Evolutionary conservation across 1,140 invertebrate genomes (phyloP), one percentile per base, ranked within the genome.

Genomic region (Monochamus saltuarius): DNA sequence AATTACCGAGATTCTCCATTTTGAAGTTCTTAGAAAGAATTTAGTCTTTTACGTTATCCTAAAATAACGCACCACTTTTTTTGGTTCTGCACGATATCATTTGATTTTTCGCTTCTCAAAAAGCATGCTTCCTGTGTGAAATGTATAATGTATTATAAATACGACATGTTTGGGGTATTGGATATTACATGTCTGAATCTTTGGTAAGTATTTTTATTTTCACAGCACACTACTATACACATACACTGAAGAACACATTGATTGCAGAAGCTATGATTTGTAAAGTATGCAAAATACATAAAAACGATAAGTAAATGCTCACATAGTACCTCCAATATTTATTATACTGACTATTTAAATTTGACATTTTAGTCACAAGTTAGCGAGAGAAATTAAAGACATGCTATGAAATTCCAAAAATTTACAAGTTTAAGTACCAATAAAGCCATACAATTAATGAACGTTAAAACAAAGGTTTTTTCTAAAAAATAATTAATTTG

Each of bases 131-230:
- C 34, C 34, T 51, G 22, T 51, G 14, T 22, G 17, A 35, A 14
- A 35, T 35, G 10, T 14, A 56, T 36, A 36, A 7, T 56, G n/a
- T 22, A 47, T 49, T 29, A 29, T 29, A 29, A 59, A 51, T 49
- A 55, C 55, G 59, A 62, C 59, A 68, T 62, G 58, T 53, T 47
- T 69, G 67, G 67, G 67, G 67, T 69, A 69, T 69, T 69, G 67
- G 67, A 63, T 56, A 36, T 45, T 54, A 65, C 59, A 67, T 69
- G 67, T 69, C 67, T 49, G 59, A 54, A 56, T 13, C 49, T 22
- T 35, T 60, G 68, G 68, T 67, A 62, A 70, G 65, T 70, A 67
- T 67, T 62, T 58, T 61, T 56, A 52, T 42, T 29, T 29, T 29
- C 22, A 29, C 22, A 29, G 2, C 22, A 29, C 22, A 29, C 22